Base-by-base conservation (phyloP, 1,140 invertebrate species). In the Drosophila sp. region DNA sequence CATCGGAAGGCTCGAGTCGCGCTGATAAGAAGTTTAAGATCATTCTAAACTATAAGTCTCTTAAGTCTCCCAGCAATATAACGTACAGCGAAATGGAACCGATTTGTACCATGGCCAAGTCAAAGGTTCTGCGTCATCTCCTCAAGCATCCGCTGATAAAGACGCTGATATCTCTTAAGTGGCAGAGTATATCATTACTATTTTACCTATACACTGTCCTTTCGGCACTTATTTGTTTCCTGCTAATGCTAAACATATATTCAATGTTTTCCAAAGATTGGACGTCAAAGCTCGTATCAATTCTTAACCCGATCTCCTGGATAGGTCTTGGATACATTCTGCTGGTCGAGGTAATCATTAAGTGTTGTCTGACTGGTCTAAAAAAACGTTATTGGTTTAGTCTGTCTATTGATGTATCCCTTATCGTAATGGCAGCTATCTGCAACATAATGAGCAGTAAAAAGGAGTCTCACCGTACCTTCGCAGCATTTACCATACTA, bases 121-220 rank as follows among this genome's bases (percentile, higher is more conserved):
- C 94, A 18, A 92, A 93, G 25, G 93, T 94, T 50, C 91, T 95
- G 5, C 93, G 93, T 50, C 93, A 94, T 58, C 91, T 97, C 7
- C 90, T 97, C 1, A 95, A 94, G 71, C 96, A 97, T 92, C 96
- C 96, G 3, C 91, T 97, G 0, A 93, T 97, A 2, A 94, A 94
- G 0, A 96, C 95, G 62, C 96, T 96, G 77, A 81, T 97, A 1
- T 92, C 25, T 7, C 5, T 97, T 7, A 97, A 97, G 90, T 97
- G 96, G 95, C 93, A 95, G 73, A 92, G 94, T 69, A 94, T 96
- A 67, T 93, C 94, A 13, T 93, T 93, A 13, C 91, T 95, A 7
- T 95, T 96, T 73, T 94, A 94, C 58, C 91, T 93, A 0, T 96
- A 96, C 86, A 93, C 96, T 14, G 73, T 93, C 0, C 93, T 96